Evolutionary conservation across 2,888 invertebrate species (phyloP), one percentile per base, ranked within the genome.

Genomic region (Erebia epiphron): DNA sequence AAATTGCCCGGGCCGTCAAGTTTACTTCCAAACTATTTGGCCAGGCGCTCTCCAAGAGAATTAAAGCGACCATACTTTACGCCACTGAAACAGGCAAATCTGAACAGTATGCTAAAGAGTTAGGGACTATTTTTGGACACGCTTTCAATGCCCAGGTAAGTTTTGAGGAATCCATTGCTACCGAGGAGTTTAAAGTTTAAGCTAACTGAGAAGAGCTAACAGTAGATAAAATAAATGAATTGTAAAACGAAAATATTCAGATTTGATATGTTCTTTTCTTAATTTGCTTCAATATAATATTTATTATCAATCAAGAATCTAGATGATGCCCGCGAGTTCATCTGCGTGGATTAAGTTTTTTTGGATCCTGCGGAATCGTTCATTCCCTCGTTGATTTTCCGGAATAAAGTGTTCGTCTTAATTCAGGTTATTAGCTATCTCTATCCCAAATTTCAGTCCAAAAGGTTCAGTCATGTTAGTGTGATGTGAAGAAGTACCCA

Each of bases 21-120:
- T 98, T 99, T 88, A 98, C 98, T 73, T 98, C 98, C 68, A 98
- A 98, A 92, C 94, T 99, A 79, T 99, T 98, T 92, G 98, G 98
- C 61, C 96, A 97, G 82, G 98, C 98, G 49, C 94, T 99, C 77
- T 98, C 98, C 7, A 96, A 98, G 78, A 95, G 99, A 78, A 98
- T 99, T 82, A 98, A 98, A 88, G 98, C 98, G 21, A 98, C 98
- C 0, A 97, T 99, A 57, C 90, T 99, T 13, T 99, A 97, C 87
- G 99, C 98, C 8, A 98, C 98, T 0, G 99, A 99, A 91, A 99
- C 99, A 0, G 98, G 99, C 76, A 98, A 97, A 89, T 98, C 99
- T 16, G 98, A 99, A 89, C 96, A 96, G 85, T 99, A 97, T 90
- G 98, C 98, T 52, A 98, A 97, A 82, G 97, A 97, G 80, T 91